Percentiles rank a stretch among this genome's conserved stretches.
Evolutionary conservation across 2,113 vertebrate species (phyloP).

Genomic region (Gambusia affinis): DNA sequence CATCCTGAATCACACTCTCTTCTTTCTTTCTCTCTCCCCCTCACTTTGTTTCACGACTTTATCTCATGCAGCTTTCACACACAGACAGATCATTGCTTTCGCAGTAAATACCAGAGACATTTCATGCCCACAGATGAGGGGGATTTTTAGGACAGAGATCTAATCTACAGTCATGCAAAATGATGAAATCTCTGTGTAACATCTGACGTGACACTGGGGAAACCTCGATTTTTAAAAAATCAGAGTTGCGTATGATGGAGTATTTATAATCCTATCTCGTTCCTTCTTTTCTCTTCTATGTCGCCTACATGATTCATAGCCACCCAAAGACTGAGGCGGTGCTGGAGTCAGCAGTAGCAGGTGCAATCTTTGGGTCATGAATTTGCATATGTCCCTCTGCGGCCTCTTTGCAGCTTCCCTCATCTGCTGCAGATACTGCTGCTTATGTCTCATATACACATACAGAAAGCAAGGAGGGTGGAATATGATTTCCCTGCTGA

Average conservation of each 20-base stretch:
- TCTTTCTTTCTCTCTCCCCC: background rate
- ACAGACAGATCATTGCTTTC: constrained; percentile 64
- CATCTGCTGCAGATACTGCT: constrained; percentile 47
- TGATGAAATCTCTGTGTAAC: constrained; percentile 76
- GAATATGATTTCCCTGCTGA: constrained; percentile 35
- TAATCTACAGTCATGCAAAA: constrained; percentile 56
- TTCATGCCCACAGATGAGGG: constrained; percentile 65
- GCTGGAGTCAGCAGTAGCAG: constrained; percentile 42
- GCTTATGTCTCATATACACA: constrained; percentile 58
- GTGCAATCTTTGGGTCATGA: constrained; percentile 52
- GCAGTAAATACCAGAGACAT: constrained; percentile 61
- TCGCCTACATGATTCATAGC: constrained; percentile 27
- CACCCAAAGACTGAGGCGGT: constrained; percentile 39
- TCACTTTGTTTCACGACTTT: constrained; percentile 49
- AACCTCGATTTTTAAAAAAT: constrained; percentile 48
- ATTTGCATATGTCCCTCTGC: constrained; percentile 62
- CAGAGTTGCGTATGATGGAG: constrained; percentile 50
- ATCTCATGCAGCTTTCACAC: constrained; percentile 45
- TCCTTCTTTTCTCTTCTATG: constrained; percentile 9
- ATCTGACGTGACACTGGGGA: constrained; percentile 49
- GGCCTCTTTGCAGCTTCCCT: constrained; percentile 11
- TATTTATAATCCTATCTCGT: constrained; percentile 54
- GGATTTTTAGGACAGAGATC: constrained; percentile 69
- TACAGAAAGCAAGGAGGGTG: constrained; percentile 26
- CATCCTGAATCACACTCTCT: background rate